Conservation (phyloP, 1,140 invertebrate species). For the Magallana gigas region DNA sequence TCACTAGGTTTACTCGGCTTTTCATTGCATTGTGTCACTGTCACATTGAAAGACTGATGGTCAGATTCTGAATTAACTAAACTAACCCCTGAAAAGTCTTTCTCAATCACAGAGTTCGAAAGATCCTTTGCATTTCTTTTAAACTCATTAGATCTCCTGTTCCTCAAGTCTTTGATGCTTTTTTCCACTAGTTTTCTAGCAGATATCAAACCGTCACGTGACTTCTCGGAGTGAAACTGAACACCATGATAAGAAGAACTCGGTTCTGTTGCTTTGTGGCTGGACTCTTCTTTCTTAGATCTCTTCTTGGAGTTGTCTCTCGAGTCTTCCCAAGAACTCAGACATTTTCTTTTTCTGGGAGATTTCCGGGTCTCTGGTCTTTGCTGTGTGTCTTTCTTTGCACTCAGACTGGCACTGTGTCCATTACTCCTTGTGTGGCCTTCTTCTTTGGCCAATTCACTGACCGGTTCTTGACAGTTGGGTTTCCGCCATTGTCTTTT, state of each 20-base stretch:
- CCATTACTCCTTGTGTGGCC: neutral
- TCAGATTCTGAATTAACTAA: neutral
- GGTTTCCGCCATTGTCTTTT: neutral
- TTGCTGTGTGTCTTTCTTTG: neutral
- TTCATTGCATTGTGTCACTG: neutral
- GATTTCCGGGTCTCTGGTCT: neutral
- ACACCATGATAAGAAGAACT: neutral
- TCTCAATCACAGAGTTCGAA: constrained; percentile 10
- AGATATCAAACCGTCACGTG: constrained; percentile 29
- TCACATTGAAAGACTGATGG: neutral
- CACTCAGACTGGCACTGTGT: neutral
- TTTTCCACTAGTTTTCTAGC: constrained; percentile 44
- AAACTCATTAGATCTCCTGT: constrained; percentile 21
- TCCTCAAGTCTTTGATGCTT: constrained; percentile 21
- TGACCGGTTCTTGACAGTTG: neutral
- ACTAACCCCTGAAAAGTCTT: neutral
- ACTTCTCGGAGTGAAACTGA: constrained; percentile 21
- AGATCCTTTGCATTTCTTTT: neutral
- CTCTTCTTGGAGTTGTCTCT: neutral
- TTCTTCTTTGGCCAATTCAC: neutral
- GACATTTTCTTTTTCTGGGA: neutral
- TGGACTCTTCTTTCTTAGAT: neutral
- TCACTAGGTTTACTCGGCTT: neutral
- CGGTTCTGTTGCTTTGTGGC: neutral
- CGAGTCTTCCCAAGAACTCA: constrained; percentile 10